Conservation (phyloP, 2,888 invertebrate genomes). For the Serripes groenlandicus region DNA sequence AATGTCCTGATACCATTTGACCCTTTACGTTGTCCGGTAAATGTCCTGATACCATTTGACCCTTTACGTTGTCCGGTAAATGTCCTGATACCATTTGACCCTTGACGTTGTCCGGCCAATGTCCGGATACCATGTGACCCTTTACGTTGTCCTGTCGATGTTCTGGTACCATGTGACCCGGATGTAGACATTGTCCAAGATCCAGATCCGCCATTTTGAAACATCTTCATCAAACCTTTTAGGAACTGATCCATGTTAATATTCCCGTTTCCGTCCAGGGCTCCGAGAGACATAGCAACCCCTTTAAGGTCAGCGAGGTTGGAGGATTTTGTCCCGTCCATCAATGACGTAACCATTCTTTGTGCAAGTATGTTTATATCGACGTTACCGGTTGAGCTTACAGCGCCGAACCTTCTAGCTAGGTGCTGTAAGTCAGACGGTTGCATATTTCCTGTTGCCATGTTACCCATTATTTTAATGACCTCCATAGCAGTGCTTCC, state of each 20-base stretch:
- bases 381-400: conserved; percentile 33
- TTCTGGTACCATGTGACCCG: not conserved
- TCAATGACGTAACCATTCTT: conserved; percentile 27
- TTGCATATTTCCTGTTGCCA: conserved; percentile 31
- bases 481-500: conserved; percentile 28
- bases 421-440: conserved; percentile 28
- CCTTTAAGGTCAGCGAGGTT: conserved; percentile 34
- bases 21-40: too few relatives aligned
- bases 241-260: conserved; percentile 37
- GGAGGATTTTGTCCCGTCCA: not conserved
- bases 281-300: conserved; percentile 45
- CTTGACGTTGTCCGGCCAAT: too few relatives aligned
- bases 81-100: too few relatives aligned
- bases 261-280: conserved; percentile 52
- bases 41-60: too few relatives aligned
- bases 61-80: too few relatives aligned
- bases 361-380: conserved; percentile 43
- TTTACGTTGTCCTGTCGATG: not conserved
- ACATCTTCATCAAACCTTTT: conserved; percentile 20
- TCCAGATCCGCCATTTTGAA: conserved; percentile 8
- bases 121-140: too few relatives aligned
- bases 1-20: too few relatives aligned
- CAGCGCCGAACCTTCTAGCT: conserved; percentile 36
- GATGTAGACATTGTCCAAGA: conserved; percentile 1
- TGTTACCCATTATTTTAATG: conserved; percentile 29